These are phyloP conservation scores for Clavelina lepadiformis DNA, from an alignment of 23 tunicate species.

Conservation along the genomic window DNA sequence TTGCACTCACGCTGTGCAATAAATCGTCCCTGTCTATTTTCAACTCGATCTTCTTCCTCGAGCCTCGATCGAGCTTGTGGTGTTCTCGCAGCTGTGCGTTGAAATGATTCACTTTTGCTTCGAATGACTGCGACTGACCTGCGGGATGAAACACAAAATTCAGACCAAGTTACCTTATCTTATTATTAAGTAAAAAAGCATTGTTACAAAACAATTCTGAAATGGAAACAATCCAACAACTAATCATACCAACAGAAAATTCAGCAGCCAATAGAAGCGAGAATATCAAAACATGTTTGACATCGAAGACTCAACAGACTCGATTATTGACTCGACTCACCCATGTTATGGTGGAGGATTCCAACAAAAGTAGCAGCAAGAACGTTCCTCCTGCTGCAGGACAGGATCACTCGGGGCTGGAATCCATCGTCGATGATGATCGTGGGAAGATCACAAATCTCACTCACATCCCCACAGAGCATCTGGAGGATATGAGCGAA, in stretches of 20 bases:
- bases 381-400: constrained; percentile 39
- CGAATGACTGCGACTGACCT: constrained; percentile 76
- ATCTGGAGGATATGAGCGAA: no score
- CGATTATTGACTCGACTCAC: constrained; percentile 9
- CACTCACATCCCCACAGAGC: constrained; percentile 22
- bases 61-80: constrained; percentile 18
- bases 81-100: constrained; percentile 31
- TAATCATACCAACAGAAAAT: neutral
- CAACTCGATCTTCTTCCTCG: constrained; percentile 18
- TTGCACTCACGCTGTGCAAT: constrained; percentile 25
- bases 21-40: constrained; percentile 41
- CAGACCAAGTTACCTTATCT: neutral
- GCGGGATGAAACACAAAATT: neutral
- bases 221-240: neutral
- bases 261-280: neutral
- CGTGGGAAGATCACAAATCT: constrained; percentile 14
- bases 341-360: constrained; percentile 61
- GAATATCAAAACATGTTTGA: neutral
- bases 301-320: neutral
- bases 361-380: constrained; percentile 69
- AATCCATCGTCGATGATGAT: constrained; percentile 56
- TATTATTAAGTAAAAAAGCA: constrained; percentile 1
- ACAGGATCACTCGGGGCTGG: constrained; percentile 38
- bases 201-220: neutral
- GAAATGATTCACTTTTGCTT: constrained; percentile 70